These are phyloP conservation scores for Nyctibius grandis DNA, from an alignment of 2,797 vertebrate species.

Conservation along the genomic window DNA sequence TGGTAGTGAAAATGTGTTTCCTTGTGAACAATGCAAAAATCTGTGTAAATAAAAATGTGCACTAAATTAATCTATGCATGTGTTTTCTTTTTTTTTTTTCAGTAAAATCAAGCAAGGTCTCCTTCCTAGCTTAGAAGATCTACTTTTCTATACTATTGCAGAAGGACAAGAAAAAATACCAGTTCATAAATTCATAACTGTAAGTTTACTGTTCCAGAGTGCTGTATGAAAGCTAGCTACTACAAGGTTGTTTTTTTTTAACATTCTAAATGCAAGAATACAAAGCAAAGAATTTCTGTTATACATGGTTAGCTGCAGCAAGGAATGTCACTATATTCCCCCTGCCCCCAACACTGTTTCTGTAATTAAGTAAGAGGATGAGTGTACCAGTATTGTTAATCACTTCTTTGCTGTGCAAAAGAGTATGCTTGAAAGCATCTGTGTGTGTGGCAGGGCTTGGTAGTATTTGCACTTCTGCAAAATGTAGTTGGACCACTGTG, in stretches of 20 bases:
- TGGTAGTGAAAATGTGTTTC: neutral
- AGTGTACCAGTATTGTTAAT: neutral
- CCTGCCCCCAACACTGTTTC: neutral
- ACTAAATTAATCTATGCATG: neutral
- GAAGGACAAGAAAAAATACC: slow-evolving; percentile 98
- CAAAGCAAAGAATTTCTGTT: neutral
- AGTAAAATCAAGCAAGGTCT: slow-evolving; percentile 94
- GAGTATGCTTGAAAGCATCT: neutral
- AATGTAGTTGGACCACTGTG: neutral
- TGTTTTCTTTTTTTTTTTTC: neutral
- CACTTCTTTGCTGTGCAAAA: neutral
- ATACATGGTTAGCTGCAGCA: neutral
- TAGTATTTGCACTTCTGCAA: neutral
- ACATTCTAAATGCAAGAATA: neutral
- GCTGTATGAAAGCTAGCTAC: neutral
- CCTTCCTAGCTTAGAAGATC: slow-evolving; percentile 94
- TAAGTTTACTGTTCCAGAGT: slow-evolving; percentile 73
- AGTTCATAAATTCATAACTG: slow-evolving; percentile 97
- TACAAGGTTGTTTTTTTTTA: neutral
- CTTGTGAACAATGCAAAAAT: neutral
- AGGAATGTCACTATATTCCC: neutral
- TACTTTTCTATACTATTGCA: slow-evolving; percentile 98
- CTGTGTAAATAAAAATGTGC: neutral
- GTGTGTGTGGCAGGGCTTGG: neutral
- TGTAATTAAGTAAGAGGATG: neutral